A percentile compares a stretch with the other conserved stretches of the same genome.
phyloP scores from a whole-genome alignment of 2,113 vertebrate genomes.

The Cavia porcellus region DNA sequence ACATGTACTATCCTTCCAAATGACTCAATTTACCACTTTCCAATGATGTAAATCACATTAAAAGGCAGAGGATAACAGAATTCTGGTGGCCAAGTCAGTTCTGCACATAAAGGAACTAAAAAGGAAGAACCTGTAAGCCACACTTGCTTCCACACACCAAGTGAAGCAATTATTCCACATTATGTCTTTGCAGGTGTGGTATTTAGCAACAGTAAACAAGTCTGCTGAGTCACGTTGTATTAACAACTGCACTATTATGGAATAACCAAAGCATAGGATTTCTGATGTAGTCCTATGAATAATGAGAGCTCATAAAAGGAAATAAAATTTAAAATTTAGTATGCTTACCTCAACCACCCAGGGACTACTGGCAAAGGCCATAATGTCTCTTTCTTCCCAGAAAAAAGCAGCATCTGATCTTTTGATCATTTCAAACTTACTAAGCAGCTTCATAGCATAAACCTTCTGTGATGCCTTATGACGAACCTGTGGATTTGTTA shows the following conservation, averaged over 20 bases:
- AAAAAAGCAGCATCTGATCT: constrained; percentile 99
- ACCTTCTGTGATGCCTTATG: constrained; percentile 98
- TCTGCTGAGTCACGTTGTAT: background rate
- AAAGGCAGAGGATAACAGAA: background rate
- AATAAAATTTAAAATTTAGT: constrained; percentile 34
- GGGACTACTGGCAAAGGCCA: constrained; percentile 98
- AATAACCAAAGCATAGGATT: background rate
- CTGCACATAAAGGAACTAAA: constrained; percentile 44
- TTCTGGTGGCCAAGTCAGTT: background rate
- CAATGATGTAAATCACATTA: constrained; percentile 13
- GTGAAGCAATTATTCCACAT: background rate
- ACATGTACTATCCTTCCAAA: background rate
- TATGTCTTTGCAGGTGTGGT: background rate
- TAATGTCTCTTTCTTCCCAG: constrained; percentile 99
- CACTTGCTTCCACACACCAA: constrained; percentile 21
- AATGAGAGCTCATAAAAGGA: constrained; percentile 16
- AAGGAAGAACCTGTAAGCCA: constrained; percentile 4
- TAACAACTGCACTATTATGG: constrained; percentile 10
- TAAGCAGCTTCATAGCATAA: constrained; percentile 99
- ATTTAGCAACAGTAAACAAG: constrained; percentile 53
- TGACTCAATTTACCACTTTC: background rate
- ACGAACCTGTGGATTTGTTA: constrained; percentile 91
- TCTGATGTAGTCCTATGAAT: constrained; percentile 25
- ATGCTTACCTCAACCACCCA: constrained; percentile 98
- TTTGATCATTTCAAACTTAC: constrained; percentile 99